Evolutionary conservation across 2,888 invertebrate genomes (phyloP), one percentile per base, ranked within the genome.

Genomic region (Oscheius sp.): DNA sequence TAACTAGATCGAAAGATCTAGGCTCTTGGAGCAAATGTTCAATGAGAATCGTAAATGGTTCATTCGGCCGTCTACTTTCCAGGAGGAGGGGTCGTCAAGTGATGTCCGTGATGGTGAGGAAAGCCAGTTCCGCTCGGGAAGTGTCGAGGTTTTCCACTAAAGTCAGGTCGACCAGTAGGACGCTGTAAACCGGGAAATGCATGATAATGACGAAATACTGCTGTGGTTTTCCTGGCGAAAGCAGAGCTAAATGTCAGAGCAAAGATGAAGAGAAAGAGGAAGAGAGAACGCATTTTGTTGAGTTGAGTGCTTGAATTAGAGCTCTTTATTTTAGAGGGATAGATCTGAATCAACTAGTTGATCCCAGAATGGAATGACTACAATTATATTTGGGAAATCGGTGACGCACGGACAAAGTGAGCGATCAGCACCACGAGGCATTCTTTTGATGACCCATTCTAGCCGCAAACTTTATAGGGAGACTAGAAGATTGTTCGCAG

Each of bases 51-150:
- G 21, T 21, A 21, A 21, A 21, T 21, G 3, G 42, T 42, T 7
- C 7, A 42, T 42, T 42, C 42, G 42, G 3, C 42, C 7, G 42
- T 42, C 89, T 11, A 53, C 53, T 53, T 53, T 53, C 53, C 53
- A 53, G 53, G 2, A 9, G 4, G 11, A 21, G 1, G 53, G 10
- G 11, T 53, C 7, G 11, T 53, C 53, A 11, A 53, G 7, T 42
- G 42, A 42, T 42, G 42, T 42, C 42, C 42, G 53, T 53, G 11
- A 53, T 53, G 53, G 11, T 53, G 53, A 53, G 11, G 53, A 29
- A 53, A 53, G n/a, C 53, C 53, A 53, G 53, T 21, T 21, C n/a
- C 53, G 53, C 10, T 13, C 29, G 13, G 4, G n/a, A 13, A 53
- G 13, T 3, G 4, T 53, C 53, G n/a, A 53, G 53, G 53, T 13